Evolutionary conservation across 2,113 vertebrate genomes (phyloP).

Genomic region (Cryptotis parvus): DNA sequence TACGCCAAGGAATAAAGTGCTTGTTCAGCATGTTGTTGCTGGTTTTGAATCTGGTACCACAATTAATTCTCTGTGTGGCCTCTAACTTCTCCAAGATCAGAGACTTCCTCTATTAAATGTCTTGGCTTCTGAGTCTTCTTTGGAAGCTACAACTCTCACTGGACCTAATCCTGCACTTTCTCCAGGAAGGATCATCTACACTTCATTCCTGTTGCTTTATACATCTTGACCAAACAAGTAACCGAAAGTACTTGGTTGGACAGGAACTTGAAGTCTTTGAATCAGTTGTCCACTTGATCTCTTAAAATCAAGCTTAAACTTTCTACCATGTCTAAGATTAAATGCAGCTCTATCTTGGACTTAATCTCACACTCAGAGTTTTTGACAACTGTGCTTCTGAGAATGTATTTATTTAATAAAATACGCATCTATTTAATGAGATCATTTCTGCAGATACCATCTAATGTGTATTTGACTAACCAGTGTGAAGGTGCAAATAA

Average conservation of each 20-base stretch:
- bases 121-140: background rate
- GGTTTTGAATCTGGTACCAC: background rate
- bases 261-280: background rate
- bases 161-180: background rate
- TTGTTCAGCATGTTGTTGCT: background rate
- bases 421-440: slow-evolving; percentile 19
- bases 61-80: background rate
- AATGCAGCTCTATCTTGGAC: slow-evolving; percentile 16
- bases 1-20: background rate
- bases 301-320: slow-evolving; percentile 19
- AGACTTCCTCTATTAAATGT: background rate
- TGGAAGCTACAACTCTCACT: no score
- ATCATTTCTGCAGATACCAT: slow-evolving; percentile 26
- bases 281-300: background rate
- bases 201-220: background rate
- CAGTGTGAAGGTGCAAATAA: background rate
- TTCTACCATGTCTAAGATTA: background rate
- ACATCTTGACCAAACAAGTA: background rate
- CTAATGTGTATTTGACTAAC: slow-evolving; percentile 3
- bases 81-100: background rate
- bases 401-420: background rate
- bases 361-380: background rate
- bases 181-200: background rate
- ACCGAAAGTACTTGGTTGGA: background rate
- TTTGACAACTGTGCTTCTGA: slow-evolving; percentile 19